Evolutionary conservation across 2,113 vertebrate species (phyloP).

Genomic region (Neodon shergylaensis): DNA sequence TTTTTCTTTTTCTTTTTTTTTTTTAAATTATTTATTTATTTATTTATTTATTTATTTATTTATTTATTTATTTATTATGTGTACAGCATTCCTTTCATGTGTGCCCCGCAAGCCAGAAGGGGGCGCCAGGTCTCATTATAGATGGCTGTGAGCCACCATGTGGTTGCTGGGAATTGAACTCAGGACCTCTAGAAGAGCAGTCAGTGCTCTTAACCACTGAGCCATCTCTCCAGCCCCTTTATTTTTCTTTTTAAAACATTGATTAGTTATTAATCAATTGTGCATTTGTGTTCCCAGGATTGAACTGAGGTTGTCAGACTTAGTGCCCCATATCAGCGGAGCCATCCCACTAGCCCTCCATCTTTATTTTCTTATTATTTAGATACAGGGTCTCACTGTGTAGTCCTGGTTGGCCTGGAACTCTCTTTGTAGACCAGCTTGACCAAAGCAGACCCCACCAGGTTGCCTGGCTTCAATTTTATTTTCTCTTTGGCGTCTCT

Average conservation of each 20-base stretch:
- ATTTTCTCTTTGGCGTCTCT: background rate
- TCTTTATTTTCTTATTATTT: background rate
- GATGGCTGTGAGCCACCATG: too few species aligned
- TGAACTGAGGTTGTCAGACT: background rate
- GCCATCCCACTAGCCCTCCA: background rate
- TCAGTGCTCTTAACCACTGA: too few species aligned
- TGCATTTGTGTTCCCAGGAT: background rate
- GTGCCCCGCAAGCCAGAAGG: too few species aligned
- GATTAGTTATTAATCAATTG: background rate
- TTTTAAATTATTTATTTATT: slow-evolving; percentile 2
- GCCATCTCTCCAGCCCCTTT: too few species aligned
- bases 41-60: too few species aligned
- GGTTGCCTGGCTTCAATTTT: background rate
- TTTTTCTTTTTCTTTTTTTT: slow-evolving; percentile 3
- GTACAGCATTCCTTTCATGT: too few species aligned
- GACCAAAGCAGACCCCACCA: background rate
- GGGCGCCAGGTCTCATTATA: too few species aligned
- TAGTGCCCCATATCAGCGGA: background rate
- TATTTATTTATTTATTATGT: too few species aligned
- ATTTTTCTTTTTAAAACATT: background rate
- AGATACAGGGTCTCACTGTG: background rate
- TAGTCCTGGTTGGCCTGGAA: too few species aligned
- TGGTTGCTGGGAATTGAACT: too few species aligned
- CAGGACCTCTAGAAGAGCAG: too few species aligned
- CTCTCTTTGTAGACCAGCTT: background rate